Percentiles rank a stretch among this genome's conserved stretches.
Evolutionary conservation across 2,797 vertebrate species (phyloP).

Genomic region (Falco berigora): DNA sequence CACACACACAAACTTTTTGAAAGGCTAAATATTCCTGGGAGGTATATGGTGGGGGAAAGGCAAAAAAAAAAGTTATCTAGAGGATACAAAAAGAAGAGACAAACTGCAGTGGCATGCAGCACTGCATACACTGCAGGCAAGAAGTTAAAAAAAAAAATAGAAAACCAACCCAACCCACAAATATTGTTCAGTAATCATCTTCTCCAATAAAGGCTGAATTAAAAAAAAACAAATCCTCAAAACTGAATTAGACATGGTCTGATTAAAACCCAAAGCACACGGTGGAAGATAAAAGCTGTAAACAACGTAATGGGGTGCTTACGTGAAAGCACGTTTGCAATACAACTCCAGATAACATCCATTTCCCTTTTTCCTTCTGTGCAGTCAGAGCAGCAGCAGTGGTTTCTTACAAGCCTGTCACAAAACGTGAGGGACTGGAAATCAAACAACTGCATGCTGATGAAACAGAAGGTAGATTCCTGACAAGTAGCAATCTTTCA

Average conservation of each 20-base stretch:
- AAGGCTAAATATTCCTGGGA: background rate
- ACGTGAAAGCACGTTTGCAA: background rate
- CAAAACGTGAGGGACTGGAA: constrained; percentile 18
- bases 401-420: background rate
- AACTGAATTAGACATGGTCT: background rate
- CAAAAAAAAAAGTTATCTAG: background rate
- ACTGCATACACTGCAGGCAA: background rate
- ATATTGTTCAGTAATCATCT: background rate
- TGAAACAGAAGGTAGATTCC: constrained; percentile 1
- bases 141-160: background rate
- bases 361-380: background rate
- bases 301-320: background rate
- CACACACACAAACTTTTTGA: background rate
- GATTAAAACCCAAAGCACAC: background rate
- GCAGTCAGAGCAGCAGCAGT: background rate
- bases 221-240: background rate
- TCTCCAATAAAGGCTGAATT: background rate
- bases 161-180: background rate
- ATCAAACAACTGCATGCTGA: background rate
- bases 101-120: background rate
- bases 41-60: too few species aligned
- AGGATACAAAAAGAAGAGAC: background rate
- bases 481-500: constrained; percentile 3
- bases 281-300: background rate
- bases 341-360: background rate